Evolutionary conservation across 2,888 invertebrate genomes (phyloP).

Genomic region (Craniophora ligustri): DNA sequence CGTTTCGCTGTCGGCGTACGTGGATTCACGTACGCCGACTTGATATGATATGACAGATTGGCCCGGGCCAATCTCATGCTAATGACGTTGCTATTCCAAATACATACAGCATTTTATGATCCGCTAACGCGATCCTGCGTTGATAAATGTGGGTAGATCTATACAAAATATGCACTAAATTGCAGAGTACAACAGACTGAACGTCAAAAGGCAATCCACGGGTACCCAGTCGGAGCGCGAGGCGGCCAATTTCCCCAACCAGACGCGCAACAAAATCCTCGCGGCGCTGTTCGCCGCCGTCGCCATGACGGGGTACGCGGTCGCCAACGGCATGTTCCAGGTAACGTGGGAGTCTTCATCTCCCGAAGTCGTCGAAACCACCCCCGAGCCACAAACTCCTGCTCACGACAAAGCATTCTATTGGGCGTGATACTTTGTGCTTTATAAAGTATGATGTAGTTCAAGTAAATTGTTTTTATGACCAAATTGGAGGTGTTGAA

Average conservation of each 20-base stretch:
- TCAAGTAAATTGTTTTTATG: not conserved
- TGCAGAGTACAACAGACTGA: constrained; percentile 80
- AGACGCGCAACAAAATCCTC: constrained; percentile 91
- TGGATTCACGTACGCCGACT: too few species aligned
- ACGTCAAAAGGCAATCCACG: constrained; percentile 79
- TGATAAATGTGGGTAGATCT: not conserved
- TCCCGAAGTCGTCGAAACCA: not conserved
- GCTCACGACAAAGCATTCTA: constrained; percentile 3
- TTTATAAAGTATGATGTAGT: too few species aligned
- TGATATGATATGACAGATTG: too few species aligned
- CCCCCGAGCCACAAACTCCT: not conserved
- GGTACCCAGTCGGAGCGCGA: constrained; percentile 87
- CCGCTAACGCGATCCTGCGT: too few species aligned
- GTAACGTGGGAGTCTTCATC: constrained; percentile 73
- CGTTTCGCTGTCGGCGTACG: too few species aligned
- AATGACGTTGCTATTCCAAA: too few species aligned
- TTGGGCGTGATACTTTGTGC: constrained; percentile 1
- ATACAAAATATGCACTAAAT: constrained; percentile 6
- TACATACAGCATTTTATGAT: too few species aligned
- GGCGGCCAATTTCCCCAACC: constrained; percentile 90
- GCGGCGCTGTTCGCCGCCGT: constrained; percentile 90
- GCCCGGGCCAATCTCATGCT: too few species aligned
- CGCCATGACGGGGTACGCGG: constrained; percentile 92
- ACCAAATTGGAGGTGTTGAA: not conserved
- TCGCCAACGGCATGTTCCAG: constrained; percentile 91